Base-by-base conservation (phyloP, 1,140 invertebrate species). In the Pachypsylla venusta region DNA sequence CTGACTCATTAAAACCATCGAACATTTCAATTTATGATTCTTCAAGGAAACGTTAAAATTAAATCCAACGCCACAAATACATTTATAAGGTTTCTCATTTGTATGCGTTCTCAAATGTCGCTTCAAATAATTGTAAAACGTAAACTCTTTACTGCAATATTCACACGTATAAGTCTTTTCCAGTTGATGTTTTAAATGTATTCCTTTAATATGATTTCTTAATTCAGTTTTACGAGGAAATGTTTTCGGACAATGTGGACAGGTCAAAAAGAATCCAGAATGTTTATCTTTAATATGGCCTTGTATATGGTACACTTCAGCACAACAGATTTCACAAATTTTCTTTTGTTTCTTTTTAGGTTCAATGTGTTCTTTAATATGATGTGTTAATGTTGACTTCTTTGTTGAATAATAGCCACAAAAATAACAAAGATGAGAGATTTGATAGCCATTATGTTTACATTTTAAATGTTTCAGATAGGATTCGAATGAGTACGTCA, bases 121-220 rank as follows among this genome's bases (percentile, higher is more conserved):
- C 74, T 74, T 61, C 5, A 82, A 67, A 0, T 81, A 82, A n/a
- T 79, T 79, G 65, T 83, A 82, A 5, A 84, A 77, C 3, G 80
- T 75, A 62, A 85, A 86, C 30, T 72, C 75, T 67, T 82, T 83
- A 16, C 69, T 70, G 67, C 83, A 86, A 58, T 76, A 70, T 24
- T 76, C 68, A 65, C 83, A 86, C 2, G 24, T 26, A 35, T 16
- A 57, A 3, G 42, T 19, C 42, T 48, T n/a, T n/a, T 22, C n/a
- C n/a, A 48, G 42, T 19, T 48, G n/a, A 19, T 48, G 42, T 22
- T 48, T 48, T 22, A 48, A 3, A 19, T 48, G 42, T 7, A 48
- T 48, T 4, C 42, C 42, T 22, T 48, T 48, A 22, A 48, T 48
- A 22, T 48, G 42, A 19, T 48, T 48, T n/a, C n/a, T 5, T 4